These are phyloP conservation scores for Plectropomus leopardus DNA, from an alignment of 2,113 vertebrate genomes.

Conservation along the genomic window DNA sequence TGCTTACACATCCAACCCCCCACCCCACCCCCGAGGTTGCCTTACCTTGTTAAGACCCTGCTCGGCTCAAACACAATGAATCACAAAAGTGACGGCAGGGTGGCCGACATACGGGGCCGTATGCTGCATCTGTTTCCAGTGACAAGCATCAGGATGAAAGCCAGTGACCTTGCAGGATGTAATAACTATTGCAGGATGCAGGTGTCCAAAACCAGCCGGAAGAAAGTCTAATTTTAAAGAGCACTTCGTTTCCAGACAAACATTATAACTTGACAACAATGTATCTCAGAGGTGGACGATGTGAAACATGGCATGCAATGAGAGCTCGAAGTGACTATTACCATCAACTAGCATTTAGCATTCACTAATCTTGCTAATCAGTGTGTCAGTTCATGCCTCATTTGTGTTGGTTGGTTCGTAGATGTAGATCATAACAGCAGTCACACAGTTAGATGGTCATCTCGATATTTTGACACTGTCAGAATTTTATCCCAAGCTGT, in stretches of 20 bases:
- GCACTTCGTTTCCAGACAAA: slow-evolving; percentile 43
- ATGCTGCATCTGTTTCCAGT: slow-evolving; percentile 61
- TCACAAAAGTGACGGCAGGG: slow-evolving; percentile 31
- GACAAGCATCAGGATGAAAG: slow-evolving; percentile 44
- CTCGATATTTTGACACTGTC: too few relatives aligned
- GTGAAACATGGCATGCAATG: too few relatives aligned
- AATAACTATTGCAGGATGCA: slow-evolving; percentile 80
- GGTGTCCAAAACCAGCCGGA: slow-evolving; percentile 76
- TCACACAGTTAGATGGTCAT: too few relatives aligned
- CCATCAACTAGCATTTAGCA: too few relatives aligned
- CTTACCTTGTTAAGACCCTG: slow-evolving; percentile 14
- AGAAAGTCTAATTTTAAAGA: slow-evolving; percentile 72
- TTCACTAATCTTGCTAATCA: too few relatives aligned
- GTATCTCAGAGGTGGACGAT: not conserved
- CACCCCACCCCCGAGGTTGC: slow-evolving; percentile 29
- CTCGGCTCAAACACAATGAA: slow-evolving; percentile 37
- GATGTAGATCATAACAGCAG: too few relatives aligned
- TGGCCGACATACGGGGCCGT: slow-evolving; percentile 13
- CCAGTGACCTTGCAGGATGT: slow-evolving; percentile 70
- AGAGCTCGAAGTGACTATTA: too few relatives aligned
- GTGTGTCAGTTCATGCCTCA: too few relatives aligned
- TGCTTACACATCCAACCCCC: not conserved
- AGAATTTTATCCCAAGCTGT: too few relatives aligned
- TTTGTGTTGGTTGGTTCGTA: too few relatives aligned
- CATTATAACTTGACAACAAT: slow-evolving; percentile 14